Percentiles rank a stretch among this genome's conserved stretches.
These are phyloP conservation scores for Mya arenaria DNA, from an alignment of 1,140 invertebrate genomes.

Conservation along the genomic window DNA sequence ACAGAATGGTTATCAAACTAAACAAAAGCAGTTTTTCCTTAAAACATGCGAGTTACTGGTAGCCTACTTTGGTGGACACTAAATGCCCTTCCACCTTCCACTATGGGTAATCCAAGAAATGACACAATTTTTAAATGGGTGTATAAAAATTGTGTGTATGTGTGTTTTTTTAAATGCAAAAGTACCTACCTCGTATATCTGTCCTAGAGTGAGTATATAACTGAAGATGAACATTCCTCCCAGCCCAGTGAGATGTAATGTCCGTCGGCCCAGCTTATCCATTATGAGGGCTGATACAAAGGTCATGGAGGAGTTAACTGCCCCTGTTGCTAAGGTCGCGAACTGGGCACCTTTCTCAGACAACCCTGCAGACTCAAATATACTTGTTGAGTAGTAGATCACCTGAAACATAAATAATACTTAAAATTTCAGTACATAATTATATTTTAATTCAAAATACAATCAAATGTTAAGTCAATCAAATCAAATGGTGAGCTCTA, in stretches of 20 bases:
- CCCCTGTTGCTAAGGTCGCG: slow-evolving; percentile 88
- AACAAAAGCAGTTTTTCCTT: no score
- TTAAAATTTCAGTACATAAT: no score
- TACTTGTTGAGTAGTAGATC: slow-evolving; percentile 90
- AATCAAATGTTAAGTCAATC: no score
- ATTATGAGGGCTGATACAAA: slow-evolving; percentile 77
- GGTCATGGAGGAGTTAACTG: slow-evolving; percentile 88
- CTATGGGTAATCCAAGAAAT: no score
- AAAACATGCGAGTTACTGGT: no score
- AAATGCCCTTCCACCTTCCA: no score
- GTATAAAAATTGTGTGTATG: no score
- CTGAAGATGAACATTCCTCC: slow-evolving; percentile 70
- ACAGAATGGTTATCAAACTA: no score
- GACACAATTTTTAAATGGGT: no score
- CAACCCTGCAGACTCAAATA: slow-evolving; percentile 87
- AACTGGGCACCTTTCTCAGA: slow-evolving; percentile 83
- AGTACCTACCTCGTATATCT: slow-evolving; percentile 43
- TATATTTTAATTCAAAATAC: no score
- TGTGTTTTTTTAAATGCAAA: background rate
- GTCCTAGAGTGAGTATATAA: slow-evolving; percentile 40
- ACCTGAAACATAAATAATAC: slow-evolving; percentile 82
- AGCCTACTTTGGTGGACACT: no score
- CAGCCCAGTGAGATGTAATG: slow-evolving; percentile 88
- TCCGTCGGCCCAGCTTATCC: slow-evolving; percentile 87
- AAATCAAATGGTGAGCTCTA: no score